Conservation (phyloP, 2,888 invertebrate genomes). For the Torymus texanus region DNA sequence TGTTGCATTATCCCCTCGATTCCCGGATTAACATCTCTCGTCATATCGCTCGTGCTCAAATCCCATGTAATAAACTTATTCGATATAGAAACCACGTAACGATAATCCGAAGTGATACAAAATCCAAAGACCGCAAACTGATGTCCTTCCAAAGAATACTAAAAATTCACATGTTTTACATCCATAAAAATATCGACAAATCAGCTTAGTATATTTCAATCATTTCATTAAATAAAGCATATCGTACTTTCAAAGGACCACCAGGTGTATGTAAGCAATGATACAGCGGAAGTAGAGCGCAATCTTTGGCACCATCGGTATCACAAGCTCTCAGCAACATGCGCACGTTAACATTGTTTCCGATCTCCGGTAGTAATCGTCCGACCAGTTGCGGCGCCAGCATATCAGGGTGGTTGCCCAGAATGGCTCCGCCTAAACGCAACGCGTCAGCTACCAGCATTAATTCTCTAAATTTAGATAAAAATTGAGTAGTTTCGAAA, state of each 20-base stretch:
- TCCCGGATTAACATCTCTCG: slow-evolving; percentile 93
- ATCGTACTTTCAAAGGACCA: slow-evolving; percentile 91
- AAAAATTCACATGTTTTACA: slow-evolving; percentile 8
- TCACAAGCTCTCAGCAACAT: slow-evolving; percentile 94
- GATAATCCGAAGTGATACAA: slow-evolving; percentile 90
- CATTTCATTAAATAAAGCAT: slow-evolving; percentile 21
- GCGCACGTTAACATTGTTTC: slow-evolving; percentile 87
- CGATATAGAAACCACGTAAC: slow-evolving; percentile 96
- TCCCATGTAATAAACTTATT: slow-evolving; percentile 99
- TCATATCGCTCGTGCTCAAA: slow-evolving; percentile 94
- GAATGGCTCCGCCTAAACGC: slow-evolving; percentile 94
- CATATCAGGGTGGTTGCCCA: slow-evolving; percentile 95
- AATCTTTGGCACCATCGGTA: slow-evolving; percentile 89
- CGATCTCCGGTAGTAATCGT: slow-evolving; percentile 93
- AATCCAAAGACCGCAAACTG: slow-evolving; percentile 98
- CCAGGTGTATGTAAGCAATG: slow-evolving; percentile 99
- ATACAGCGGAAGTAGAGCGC: slow-evolving; percentile 93
- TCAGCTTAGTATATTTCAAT: not conserved
- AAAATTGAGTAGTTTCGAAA: not conserved
- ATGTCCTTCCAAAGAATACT: slow-evolving; percentile 97
- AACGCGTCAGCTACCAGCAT: slow-evolving; percentile 95
- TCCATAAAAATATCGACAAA: not conserved
- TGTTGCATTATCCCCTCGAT: slow-evolving; percentile 98
- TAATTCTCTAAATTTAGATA: slow-evolving; percentile 81
- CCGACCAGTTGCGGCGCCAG: slow-evolving; percentile 95